Percentiles rank a stretch among this genome's conserved stretches.
Conservation (phyloP, 2,888 invertebrate genomes). For the Drosophila anomalipes region DNA sequence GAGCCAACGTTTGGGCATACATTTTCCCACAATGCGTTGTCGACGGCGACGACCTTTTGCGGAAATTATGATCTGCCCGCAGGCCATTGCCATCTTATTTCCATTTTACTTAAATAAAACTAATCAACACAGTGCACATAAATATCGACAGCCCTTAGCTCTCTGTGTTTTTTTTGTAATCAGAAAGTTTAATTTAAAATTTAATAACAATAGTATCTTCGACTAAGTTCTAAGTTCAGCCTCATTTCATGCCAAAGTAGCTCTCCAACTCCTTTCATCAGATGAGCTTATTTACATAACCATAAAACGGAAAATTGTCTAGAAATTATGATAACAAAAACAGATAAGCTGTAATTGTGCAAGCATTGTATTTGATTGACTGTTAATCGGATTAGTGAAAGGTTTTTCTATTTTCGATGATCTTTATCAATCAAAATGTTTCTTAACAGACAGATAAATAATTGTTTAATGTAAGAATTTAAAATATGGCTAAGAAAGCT, state of each 20-base stretch:
- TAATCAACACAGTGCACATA: slow-evolving; percentile 44
- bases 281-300: neutral
- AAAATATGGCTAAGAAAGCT: no score
- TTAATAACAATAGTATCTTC: neutral
- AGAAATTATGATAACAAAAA: neutral
- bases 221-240: neutral
- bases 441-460: neutral
- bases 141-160: neutral
- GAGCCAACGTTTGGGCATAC: slow-evolving; percentile 61
- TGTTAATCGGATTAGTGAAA: neutral
- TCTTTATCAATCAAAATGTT: neutral
- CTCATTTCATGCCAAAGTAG: neutral
- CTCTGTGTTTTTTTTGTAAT: neutral
- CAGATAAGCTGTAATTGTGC: no score
- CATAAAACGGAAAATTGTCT: neutral
- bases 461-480: neutral
- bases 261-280: neutral
- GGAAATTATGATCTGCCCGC: slow-evolving; percentile 73
- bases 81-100: slow-evolving; percentile 30
- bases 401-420: neutral
- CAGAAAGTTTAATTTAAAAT: neutral
- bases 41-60: slow-evolving; percentile 56
- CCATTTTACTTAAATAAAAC: slow-evolving; percentile 36
- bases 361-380: neutral
- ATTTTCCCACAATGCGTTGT: slow-evolving; percentile 30